A percentile compares a stretch with the other conserved stretches of the same genome.
Conservation (phyloP, 2,113 vertebrate genomes). For the Nestor notabilis region DNA sequence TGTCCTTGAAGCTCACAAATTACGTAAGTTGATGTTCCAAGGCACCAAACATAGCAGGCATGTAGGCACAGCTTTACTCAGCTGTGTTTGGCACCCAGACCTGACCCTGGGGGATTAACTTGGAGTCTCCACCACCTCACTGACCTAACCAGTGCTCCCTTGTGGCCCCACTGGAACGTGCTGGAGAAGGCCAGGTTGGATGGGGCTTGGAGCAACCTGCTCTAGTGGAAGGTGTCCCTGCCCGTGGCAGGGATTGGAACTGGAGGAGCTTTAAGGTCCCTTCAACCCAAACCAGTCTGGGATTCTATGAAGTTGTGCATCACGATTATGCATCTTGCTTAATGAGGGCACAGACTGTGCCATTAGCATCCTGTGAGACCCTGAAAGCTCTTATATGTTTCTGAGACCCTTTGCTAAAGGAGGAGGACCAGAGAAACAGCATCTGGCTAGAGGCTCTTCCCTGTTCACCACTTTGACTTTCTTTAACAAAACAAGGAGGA, state of each 20-base stretch:
- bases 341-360: fast-evolving
- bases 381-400: not conserved
- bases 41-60: not conserved
- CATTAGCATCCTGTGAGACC: not conserved
- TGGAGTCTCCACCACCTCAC: not conserved
- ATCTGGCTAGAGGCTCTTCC: not conserved
- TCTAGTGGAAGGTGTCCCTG: not conserved
- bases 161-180: fast-evolving
- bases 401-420: not conserved
- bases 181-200: not conserved
- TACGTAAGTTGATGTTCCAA: not conserved
- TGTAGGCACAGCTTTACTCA: not conserved
- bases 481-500: not conserved
- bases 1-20: not conserved
- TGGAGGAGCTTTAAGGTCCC: not conserved
- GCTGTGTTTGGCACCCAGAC: not conserved
- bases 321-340: not conserved
- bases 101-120: fast-evolving
- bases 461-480: fast-evolving
- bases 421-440: not conserved
- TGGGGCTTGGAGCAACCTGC: not conserved
- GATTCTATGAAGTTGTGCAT: not conserved
- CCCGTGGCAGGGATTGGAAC: not conserved
- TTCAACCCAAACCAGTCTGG: not conserved
- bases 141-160: too few relatives aligned